Conservation (phyloP, 1,140 invertebrate species). For the Teleopsis dalmanni region DNA sequence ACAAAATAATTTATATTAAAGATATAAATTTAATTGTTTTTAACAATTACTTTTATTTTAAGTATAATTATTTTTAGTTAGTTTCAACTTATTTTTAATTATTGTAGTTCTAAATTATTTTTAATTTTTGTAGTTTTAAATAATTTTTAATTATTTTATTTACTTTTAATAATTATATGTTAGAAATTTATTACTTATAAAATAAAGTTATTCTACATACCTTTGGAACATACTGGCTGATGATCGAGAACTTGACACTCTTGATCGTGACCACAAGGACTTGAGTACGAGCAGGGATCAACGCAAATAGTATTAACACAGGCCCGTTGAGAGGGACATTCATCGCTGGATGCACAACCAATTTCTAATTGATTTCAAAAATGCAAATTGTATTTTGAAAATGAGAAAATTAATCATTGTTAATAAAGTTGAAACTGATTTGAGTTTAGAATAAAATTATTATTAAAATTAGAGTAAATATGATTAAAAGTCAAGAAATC, state of each 20-base stretch:
- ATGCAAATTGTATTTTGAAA: background rate
- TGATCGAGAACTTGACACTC: conserved; percentile 64
- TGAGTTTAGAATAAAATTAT: no score
- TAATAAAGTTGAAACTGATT: no score
- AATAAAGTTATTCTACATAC: conserved; percentile 43
- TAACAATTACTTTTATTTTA: no score
- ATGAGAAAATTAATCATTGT: conserved; percentile 2
- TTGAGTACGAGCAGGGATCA: conserved; percentile 66
- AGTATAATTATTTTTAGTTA: no score
- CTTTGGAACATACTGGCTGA: conserved; percentile 61
- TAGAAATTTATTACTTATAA: background rate
- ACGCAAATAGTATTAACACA: conserved; percentile 60
- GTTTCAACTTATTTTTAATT: no score
- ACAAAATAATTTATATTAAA: no score
- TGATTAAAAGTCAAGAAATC: no score
- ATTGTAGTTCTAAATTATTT: no score
- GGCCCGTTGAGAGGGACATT: conserved; percentile 58
- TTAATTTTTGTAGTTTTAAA: background rate
- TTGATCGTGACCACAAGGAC: conserved; percentile 62
- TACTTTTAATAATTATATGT: no score
- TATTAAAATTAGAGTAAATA: no score
- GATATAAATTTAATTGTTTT: no score
- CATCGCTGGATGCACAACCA: conserved; percentile 60
- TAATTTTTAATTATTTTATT: no score
- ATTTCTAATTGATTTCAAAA: conserved; percentile 48